Percentiles rank a stretch among this genome's conserved stretches.
Conservation (phyloP, 2,888 invertebrate genomes). For the Chrysotoxum bicinctum region DNA sequence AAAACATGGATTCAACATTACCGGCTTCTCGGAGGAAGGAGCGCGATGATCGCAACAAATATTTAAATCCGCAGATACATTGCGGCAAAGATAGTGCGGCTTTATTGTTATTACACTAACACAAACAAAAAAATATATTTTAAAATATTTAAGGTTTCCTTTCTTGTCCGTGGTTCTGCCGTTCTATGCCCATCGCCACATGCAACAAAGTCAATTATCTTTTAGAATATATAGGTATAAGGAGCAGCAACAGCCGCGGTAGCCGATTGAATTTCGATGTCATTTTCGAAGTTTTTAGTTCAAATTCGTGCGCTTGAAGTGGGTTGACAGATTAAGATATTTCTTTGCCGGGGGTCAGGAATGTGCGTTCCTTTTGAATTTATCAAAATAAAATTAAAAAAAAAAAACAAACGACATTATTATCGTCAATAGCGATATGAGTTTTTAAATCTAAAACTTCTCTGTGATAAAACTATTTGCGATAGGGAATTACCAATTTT, state of each 20-base stretch:
- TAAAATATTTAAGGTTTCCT: constrained; percentile 2
- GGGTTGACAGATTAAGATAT: constrained; percentile 66
- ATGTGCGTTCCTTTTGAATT: not conserved
- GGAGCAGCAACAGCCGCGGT: constrained; percentile 40
- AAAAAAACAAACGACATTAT: too few relatives aligned
- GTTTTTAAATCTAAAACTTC: not conserved
- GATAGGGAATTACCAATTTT: not conserved
- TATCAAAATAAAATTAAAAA: constrained; percentile 17
- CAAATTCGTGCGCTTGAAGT: constrained; percentile 36
- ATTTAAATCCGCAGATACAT: constrained; percentile 50
- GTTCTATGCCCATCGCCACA: not conserved
- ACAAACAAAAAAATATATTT: constrained; percentile 15
- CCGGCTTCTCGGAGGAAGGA: constrained; percentile 22
- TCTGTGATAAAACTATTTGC: not conserved
- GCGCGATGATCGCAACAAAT: not conserved
- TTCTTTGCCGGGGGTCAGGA: not conserved
- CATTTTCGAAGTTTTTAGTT: constrained; percentile 22
- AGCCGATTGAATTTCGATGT: constrained; percentile 65
- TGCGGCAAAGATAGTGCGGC: constrained; percentile 53
- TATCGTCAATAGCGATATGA: not conserved
- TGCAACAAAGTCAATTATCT: constrained; percentile 47
- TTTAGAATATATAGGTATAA: not conserved
- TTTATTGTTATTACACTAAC: constrained; percentile 61
- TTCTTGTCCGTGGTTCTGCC: not conserved
- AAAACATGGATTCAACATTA: constrained; percentile 74